Evolutionary conservation across 1,140 invertebrate genomes (phyloP).

Genomic region (Subanguina moxae): DNA sequence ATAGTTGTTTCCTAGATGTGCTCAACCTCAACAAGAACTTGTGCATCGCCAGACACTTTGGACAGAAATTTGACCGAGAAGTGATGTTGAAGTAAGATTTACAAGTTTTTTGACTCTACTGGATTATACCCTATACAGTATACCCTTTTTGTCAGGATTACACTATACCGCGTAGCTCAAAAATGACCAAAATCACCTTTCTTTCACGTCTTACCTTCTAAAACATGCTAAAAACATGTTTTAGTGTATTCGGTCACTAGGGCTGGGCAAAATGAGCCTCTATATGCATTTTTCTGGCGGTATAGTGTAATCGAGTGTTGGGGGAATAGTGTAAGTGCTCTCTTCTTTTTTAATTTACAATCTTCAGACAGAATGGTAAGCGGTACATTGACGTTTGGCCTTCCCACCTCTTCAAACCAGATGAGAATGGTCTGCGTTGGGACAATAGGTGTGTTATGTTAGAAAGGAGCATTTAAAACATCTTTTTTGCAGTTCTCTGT

Average conservation of each 20-base stretch:
- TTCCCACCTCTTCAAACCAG: conserved; percentile 77
- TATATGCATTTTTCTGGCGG: too few relatives aligned
- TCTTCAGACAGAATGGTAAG: conserved; percentile 59
- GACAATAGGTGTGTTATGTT: conserved; percentile 43
- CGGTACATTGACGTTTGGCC: conserved; percentile 95
- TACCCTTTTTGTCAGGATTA: too few relatives aligned
- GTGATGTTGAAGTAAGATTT: conserved; percentile 46
- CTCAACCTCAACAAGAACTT: conserved; percentile 89
- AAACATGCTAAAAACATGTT: too few relatives aligned
- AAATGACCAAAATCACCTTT: too few relatives aligned
- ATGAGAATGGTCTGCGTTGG: conserved; percentile 66
- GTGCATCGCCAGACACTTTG: conserved; percentile 85
- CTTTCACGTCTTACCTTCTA: too few relatives aligned
- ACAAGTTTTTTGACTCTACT: too few relatives aligned
- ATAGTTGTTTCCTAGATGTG: background rate
- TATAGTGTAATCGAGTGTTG: too few relatives aligned
- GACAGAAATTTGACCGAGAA: conserved; percentile 68
- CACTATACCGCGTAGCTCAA: too few relatives aligned
- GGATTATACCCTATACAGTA: too few relatives aligned
- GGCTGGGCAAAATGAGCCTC: conserved; percentile 3
- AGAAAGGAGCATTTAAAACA: background rate
- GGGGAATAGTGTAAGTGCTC: background rate
- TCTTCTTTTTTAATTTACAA: conserved; percentile 17
- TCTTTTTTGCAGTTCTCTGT: conserved; percentile 69
- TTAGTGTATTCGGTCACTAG: background rate